phyloP scores from a whole-genome alignment of 2,113 vertebrate species.

The Lycocorax pyrrhopterus region DNA sequence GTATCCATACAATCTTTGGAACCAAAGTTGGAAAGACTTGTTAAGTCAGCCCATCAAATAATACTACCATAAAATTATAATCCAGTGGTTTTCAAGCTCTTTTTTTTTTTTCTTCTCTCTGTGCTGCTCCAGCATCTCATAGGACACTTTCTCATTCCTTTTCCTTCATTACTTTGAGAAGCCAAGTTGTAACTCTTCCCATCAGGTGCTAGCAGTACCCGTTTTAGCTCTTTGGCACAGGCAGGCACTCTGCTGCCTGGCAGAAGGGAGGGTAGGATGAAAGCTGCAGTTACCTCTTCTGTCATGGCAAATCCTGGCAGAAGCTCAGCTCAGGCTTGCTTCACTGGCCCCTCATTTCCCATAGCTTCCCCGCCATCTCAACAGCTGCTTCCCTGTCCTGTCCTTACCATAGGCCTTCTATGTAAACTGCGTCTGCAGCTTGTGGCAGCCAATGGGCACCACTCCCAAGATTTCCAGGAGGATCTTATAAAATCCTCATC shows the following conservation, averaged over 20 bases:
- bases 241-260: not conserved
- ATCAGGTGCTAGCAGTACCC: not conserved
- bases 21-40: conserved; percentile 65
- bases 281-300: not conserved
- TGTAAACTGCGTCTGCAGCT: not conserved
- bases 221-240: not conserved
- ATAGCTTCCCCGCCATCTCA: not conserved
- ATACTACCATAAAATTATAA: conserved; percentile 53
- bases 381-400: not conserved
- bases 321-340: not conserved
- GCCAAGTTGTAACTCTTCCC: not conserved
- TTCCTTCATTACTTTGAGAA: not conserved
- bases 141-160: not conserved
- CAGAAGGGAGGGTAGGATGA: not conserved
- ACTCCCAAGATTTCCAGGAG: not conserved
- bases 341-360: not conserved
- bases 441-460: not conserved
- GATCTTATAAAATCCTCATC: not conserved
- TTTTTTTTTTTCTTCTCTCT: not conserved
- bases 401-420: not conserved
- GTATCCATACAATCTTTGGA: conserved; percentile 57
- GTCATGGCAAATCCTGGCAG: not conserved
- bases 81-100: conserved; percentile 31
- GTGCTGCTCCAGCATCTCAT: not conserved
- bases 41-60: conserved; percentile 57